Base-by-base conservation (phyloP, 1,140 invertebrate genomes). In the Tetramorium simillimum region DNA sequence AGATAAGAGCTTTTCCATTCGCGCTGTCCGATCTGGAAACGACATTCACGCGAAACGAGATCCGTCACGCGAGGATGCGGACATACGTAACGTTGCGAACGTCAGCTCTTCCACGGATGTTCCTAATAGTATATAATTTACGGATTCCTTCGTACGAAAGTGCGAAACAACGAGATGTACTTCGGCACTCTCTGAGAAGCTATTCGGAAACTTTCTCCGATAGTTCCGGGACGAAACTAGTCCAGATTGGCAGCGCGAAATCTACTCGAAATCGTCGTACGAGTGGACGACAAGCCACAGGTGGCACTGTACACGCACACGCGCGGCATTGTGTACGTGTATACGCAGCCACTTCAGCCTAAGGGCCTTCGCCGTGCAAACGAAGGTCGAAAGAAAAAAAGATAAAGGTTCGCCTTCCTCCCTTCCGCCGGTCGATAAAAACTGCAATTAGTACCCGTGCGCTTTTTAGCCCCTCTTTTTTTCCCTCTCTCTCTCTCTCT, bases 201-300 rank as follows among this genome's bases (percentile, higher is more conserved):
- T 49, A 58, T 60, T 78, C 33, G 33, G 14, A 60, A 60, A 84
- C 70, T 84, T 75, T 84, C 43, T 24, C 28, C 69, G 28, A 81
- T 58, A 72, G 16, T 60, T 84, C 40, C 53, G 80, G 69, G 10
- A 84, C 40, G 46, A 73, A 60, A 73, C 51, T 84, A 69, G n/a
- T 62, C 18, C 24, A 37, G 14, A 75, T 75, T 49, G 69, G 40
- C 53, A 37, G 43, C 18, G 80, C 49, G n/a, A 84, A 75, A 62
- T 75, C 69, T 84, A 75, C 24, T 62, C 40, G 80, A 84, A 75
- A 60, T 73, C 28, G 53, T 60, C 43, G 21, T 12, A 46, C 14
- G 40, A 69, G 21, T 18, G 43, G 14, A 46, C 43, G 72, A 69
- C 58, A 60, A 75, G 81, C 89, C 46, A 90, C 89, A 90, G 89